Percentiles rank a stretch among this genome's conserved stretches.
Evolutionary conservation across 2,888 invertebrate genomes (phyloP).

Genomic region (Yponomeuta cagnagella): DNA sequence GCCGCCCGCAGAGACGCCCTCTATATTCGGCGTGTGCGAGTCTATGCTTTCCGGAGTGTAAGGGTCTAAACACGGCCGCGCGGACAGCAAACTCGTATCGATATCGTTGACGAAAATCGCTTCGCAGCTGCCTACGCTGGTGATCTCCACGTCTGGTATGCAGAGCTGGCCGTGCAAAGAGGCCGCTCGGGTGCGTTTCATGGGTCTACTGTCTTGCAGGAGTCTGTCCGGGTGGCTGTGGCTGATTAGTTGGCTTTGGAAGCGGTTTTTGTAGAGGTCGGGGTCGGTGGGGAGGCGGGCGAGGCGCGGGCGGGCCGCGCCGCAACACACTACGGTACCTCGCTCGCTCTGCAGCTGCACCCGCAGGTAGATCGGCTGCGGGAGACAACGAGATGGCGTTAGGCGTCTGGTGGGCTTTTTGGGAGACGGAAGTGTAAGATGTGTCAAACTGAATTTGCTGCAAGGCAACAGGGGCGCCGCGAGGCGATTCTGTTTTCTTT

Average conservation of each 20-base stretch:
- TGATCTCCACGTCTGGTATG: conserved; percentile 68
- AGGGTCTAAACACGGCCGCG: conserved; percentile 75
- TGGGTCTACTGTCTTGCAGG: conserved; percentile 24
- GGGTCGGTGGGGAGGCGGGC: conserved; percentile 46
- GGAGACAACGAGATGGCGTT: conserved; percentile 17
- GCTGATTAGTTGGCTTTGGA: conserved; percentile 26
- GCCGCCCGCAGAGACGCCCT: conserved; percentile 38
- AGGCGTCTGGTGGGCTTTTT: no score
- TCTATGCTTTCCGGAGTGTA: conserved; percentile 90
- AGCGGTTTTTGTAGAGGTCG: conserved; percentile 37
- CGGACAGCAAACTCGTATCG: conserved; percentile 65
- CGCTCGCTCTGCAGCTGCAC: conserved; percentile 81
- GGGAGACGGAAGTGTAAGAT: not conserved
- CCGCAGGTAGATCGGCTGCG: conserved; percentile 87
- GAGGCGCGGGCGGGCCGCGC: conserved; percentile 37
- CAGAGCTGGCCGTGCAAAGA: conserved; percentile 52
- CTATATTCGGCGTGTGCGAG: conserved; percentile 81
- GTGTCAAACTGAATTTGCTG: no score
- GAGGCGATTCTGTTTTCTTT: no score
- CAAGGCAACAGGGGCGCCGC: no score
- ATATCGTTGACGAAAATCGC: conserved; percentile 72
- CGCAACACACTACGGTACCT: conserved; percentile 76
- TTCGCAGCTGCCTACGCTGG: conserved; percentile 63
- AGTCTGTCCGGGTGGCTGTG: conserved; percentile 25
- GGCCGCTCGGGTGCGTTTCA: conserved; percentile 45